Conservation (phyloP, 2,888 invertebrate species). For the Hanleya hanleyi region DNA sequence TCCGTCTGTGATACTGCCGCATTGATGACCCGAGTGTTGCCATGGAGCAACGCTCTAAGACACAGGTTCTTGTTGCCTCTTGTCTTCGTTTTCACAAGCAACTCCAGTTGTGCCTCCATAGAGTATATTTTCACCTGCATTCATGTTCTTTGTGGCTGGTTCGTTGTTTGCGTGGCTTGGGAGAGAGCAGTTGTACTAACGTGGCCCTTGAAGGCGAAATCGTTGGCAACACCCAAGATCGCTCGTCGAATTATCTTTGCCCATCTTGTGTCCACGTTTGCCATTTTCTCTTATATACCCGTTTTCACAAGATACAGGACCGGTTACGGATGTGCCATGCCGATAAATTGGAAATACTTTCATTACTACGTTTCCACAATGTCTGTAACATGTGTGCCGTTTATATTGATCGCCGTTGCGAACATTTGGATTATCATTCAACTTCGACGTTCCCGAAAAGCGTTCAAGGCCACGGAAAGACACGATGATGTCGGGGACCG, state of each 20-base stretch:
- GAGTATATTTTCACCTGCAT: slow-evolving; percentile 27
- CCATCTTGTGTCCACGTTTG: slow-evolving; percentile 9
- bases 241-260: slow-evolving; percentile 7
- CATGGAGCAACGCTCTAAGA: slow-evolving; percentile 26
- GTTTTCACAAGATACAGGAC: slow-evolving; percentile 13
- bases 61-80: background rate
- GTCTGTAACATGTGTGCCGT: slow-evolving; percentile 24
- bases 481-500: too few species aligned
- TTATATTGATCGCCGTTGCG: slow-evolving; percentile 18
- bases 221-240: slow-evolving; percentile 14
- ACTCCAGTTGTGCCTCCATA: slow-evolving; percentile 5
- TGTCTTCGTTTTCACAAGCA: slow-evolving; percentile 7
- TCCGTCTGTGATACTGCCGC: slow-evolving; percentile 24
- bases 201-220: slow-evolving; percentile 15
- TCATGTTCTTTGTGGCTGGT: slow-evolving; percentile 31
- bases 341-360: slow-evolving; percentile 4
- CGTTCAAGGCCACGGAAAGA: too few species aligned
- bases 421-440: slow-evolving; percentile 21
- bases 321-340: slow-evolving; percentile 23
- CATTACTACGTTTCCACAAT: slow-evolving; percentile 29
- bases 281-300: slow-evolving; percentile 18
- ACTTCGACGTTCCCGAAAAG: slow-evolving; percentile 7
- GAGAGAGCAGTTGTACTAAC: slow-evolving; percentile 25
- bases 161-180: slow-evolving; percentile 23
- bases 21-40: slow-evolving; percentile 17